Evolutionary conservation across 2,797 vertebrate species (phyloP), one percentile per base, ranked within the genome.

Genomic region (Schizopygopsis malacanthus): DNA sequence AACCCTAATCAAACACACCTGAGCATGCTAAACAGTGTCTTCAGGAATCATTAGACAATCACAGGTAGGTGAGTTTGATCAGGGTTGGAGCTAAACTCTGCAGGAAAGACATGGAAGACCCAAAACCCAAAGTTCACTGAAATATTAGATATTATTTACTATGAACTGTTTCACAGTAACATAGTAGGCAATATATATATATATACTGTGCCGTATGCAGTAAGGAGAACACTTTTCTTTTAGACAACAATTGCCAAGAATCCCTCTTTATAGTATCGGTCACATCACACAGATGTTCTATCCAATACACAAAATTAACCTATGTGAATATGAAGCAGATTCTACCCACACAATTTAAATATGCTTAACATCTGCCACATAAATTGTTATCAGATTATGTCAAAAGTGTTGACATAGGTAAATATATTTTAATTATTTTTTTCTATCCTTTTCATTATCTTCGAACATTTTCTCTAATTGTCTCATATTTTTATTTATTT

Each of bases 281-380:
- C 61, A 28, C 13, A 22, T 52, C 25, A 76, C 39, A 8, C 45
- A 84, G 22, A n/a, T 69, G 47, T 20, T 69, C 33, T 6, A 69
- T 54, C 20, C 73, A 20, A 28, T 65, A 16, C 22, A 25, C 61
- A 37, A 41, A 56, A 56, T 59, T 0, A 73, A 85, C 69, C 20
- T 15, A 37, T 67, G 16, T 43, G 33, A 70, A 70, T 45, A 45
- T 85, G 76, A 82, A 43, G 67, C 43, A 59, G 28, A 82, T 52
- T 73, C 33, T 61, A 18, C 12, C 63, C 56, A 41, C 18, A 12
- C 69, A 69, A 69, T 56, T 25, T 67, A 33, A 37, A 73, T n/a
- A 50, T 25, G 50, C 75, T 16, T 25, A 79, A 63, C 52, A 79
- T 79, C 39, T 59, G 76, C 18, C 8, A 47, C 45, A 61, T 43